Evolutionary conservation across 2,797 vertebrate species (phyloP).

Genomic region (Danio kyathit): DNA sequence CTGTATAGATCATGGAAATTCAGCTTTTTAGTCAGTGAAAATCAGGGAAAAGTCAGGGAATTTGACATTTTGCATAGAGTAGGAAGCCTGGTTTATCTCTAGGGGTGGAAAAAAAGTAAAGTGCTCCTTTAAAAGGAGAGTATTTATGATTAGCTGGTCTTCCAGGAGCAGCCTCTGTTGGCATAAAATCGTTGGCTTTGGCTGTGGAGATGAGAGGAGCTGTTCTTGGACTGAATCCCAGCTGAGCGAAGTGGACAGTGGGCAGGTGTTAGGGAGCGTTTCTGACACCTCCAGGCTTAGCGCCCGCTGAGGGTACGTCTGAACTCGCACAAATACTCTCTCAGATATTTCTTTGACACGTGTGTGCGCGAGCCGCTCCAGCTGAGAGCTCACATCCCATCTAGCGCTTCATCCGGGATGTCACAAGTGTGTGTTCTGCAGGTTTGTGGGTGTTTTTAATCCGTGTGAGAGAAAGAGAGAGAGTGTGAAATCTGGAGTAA

Average conservation of each 20-base stretch:
- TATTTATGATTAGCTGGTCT: slow-evolving; percentile 20
- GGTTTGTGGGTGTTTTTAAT: background rate
- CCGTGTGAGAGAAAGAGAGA: background rate
- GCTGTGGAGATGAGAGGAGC: slow-evolving; percentile 13
- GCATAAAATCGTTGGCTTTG: background rate
- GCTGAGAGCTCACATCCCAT: background rate
- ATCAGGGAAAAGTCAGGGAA: too few relatives aligned
- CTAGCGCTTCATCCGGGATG: background rate
- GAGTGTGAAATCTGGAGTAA: background rate
- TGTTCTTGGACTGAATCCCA: slow-evolving; percentile 31
- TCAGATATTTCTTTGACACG: background rate
- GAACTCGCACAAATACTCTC: background rate
- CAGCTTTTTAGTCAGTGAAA: too few relatives aligned
- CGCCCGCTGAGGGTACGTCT: background rate
- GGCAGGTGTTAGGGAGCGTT: slow-evolving; percentile 18
- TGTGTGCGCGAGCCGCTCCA: background rate
- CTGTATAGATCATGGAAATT: too few relatives aligned
- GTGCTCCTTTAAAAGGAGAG: background rate
- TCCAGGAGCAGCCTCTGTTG: background rate
- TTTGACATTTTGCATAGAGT: too few relatives aligned
- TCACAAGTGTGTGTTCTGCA: slow-evolving; percentile 2
- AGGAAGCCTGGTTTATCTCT: too few relatives aligned
- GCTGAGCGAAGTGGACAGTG: slow-evolving; percentile 20
- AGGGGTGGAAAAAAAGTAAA: too few relatives aligned
- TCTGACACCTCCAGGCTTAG: slow-evolving; percentile 29